Conservation (phyloP, 2,113 vertebrate species). For the Chloropsis hardwickii region DNA sequence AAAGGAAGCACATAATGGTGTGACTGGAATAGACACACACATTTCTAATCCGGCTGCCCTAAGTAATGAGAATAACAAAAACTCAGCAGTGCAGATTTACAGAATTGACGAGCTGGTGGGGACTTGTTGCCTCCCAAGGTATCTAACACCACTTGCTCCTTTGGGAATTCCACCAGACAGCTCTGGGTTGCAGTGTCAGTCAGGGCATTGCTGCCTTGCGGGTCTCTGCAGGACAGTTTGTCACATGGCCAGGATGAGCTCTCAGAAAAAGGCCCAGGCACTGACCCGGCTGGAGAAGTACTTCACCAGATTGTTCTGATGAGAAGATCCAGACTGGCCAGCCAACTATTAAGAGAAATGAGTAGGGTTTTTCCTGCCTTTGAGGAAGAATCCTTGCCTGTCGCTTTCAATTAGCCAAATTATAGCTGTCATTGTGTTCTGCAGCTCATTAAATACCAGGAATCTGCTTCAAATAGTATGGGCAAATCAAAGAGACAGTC, state of each 20-base stretch:
- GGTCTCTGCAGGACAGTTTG: accelerated
- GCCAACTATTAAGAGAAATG: neutral
- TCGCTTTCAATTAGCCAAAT: conserved; percentile 13
- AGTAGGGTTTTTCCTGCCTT: neutral
- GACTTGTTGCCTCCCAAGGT: neutral
- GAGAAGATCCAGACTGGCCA: neutral
- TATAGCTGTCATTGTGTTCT: neutral
- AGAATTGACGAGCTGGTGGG: accelerated
- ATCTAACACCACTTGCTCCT: neutral
- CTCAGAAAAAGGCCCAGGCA: neutral
- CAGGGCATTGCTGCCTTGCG: accelerated
- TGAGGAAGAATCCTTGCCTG: neutral
- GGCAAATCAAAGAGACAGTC: conserved; percentile 11
- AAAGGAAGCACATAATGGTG: neutral
- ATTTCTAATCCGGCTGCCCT: neutral
- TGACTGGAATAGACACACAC: neutral
- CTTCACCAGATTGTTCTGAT: neutral
- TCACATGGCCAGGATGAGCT: accelerated
- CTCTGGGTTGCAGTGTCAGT: neutral
- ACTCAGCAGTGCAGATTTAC: neutral
- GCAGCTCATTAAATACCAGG: neutral
- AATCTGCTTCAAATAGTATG: conserved; percentile 2
- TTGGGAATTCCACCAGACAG: neutral
- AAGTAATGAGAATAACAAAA: neutral
- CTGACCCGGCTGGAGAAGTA: neutral